These are phyloP conservation scores for Drosophila koepferae DNA, from an alignment of 2,888 invertebrate genomes.

Conservation along the genomic window DNA sequence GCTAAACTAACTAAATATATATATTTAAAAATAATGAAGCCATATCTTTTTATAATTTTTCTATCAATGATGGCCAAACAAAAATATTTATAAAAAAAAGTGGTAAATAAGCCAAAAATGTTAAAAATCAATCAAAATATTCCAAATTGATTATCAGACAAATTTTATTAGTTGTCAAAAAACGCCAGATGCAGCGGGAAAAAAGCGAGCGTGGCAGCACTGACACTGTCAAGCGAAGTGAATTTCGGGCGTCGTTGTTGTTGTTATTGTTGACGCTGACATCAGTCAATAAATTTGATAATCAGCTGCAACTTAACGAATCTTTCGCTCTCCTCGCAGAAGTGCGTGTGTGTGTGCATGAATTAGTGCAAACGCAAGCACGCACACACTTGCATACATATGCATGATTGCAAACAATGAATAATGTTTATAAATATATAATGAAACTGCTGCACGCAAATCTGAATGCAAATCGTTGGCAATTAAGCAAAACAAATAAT, in stretches of 20 bases:
- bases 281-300: slow-evolving; percentile 72
- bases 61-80: too few species aligned
- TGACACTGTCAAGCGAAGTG: background rate
- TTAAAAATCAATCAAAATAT: too few species aligned
- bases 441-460: slow-evolving; percentile 26
- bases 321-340: background rate
- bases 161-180: too few species aligned
- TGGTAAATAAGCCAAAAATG: too few species aligned
- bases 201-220: background rate
- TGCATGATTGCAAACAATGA: slow-evolving; percentile 21
- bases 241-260: background rate
- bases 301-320: slow-evolving; percentile 56
- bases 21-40: too few species aligned
- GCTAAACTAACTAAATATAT: too few species aligned
- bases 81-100: too few species aligned
- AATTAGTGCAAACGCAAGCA: slow-evolving; percentile 33
- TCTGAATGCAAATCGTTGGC: slow-evolving; percentile 14
- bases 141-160: too few species aligned
- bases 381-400: slow-evolving; percentile 24
- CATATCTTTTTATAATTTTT: too few species aligned
- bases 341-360: slow-evolving; percentile 7
- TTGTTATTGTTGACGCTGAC: slow-evolving; percentile 50
- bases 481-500: slow-evolving; percentile 13
- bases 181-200: background rate
- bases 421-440: slow-evolving; percentile 11